Evolutionary conservation across 2,797 vertebrate species (phyloP).

Genomic region (Takifugu rubripes): DNA sequence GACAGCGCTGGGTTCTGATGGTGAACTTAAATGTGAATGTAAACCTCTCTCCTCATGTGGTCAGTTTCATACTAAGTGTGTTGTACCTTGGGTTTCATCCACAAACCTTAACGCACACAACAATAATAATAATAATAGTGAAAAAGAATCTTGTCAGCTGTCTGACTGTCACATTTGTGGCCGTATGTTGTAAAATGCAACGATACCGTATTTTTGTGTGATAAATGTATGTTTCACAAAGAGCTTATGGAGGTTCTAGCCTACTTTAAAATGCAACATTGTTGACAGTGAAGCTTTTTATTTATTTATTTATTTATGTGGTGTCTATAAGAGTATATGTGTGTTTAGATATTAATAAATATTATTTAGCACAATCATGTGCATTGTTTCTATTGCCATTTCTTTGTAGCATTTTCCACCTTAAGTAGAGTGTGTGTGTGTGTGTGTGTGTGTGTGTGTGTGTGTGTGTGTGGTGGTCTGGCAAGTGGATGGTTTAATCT

Average conservation of each 20-base stretch:
- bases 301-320: conserved; percentile 57
- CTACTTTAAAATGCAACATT: conserved; percentile 59
- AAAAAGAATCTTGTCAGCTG: conserved; percentile 37
- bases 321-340: conserved; percentile 66
- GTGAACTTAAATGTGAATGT: conserved; percentile 58
- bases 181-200: conserved; percentile 67
- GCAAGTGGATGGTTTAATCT: conserved; percentile 52
- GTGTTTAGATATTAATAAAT: conserved; percentile 71
- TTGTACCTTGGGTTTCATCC: conserved; percentile 28
- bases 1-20: conserved; percentile 29
- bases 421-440: conserved; percentile 1
- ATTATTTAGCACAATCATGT: conserved; percentile 63
- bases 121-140: not conserved
- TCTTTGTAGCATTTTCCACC: not conserved
- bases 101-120: conserved; percentile 27
- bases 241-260: conserved; percentile 39
- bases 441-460: not conserved
- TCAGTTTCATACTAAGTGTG: conserved; percentile 30
- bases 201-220: conserved; percentile 72
- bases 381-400: conserved; percentile 23
- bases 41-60: conserved; percentile 37
- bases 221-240: conserved; percentile 57
- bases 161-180: conserved; percentile 65
- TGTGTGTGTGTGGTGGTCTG: conserved; percentile 6
- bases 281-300: conserved; percentile 52